phyloP scores from a whole-genome alignment of 2,113 vertebrate genomes.

The Saiga tatarica region DNA sequence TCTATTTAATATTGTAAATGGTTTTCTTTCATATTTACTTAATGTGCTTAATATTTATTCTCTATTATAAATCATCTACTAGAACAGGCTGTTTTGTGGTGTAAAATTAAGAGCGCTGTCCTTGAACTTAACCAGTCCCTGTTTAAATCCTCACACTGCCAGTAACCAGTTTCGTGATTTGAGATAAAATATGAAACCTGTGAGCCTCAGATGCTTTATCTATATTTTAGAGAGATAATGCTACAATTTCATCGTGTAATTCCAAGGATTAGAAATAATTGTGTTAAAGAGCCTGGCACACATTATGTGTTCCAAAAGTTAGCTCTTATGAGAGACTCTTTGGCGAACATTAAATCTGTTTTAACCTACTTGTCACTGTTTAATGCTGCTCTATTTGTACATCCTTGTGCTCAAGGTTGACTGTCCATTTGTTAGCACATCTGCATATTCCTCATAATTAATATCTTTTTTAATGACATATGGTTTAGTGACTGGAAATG shows the following conservation, averaged over 20 bases:
- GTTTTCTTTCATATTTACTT: background rate
- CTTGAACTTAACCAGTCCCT: background rate
- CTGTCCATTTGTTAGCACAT: slow-evolving; percentile 71
- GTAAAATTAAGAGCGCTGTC: background rate
- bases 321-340: background rate
- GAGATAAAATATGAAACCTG: background rate
- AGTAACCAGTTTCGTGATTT: background rate
- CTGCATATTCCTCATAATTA: slow-evolving; percentile 72
- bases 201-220: background rate
- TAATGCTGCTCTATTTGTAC: background rate
- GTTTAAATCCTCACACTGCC: background rate
- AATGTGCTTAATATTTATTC: background rate
- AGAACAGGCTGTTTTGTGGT: background rate
- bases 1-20: background rate
- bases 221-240: background rate
- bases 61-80: background rate
- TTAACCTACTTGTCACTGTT: background rate
- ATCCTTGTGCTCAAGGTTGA: slow-evolving; percentile 71
- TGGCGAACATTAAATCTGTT: background rate
- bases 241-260: background rate
- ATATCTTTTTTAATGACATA: slow-evolving; percentile 76
- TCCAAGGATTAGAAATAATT: background rate
- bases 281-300: background rate
- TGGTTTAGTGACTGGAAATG: slow-evolving; percentile 73
- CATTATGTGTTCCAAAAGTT: background rate